Evolutionary conservation across 2,888 invertebrate genomes (phyloP), one percentile per base, ranked within the genome.

Genomic region (Hylaea fasciaria): DNA sequence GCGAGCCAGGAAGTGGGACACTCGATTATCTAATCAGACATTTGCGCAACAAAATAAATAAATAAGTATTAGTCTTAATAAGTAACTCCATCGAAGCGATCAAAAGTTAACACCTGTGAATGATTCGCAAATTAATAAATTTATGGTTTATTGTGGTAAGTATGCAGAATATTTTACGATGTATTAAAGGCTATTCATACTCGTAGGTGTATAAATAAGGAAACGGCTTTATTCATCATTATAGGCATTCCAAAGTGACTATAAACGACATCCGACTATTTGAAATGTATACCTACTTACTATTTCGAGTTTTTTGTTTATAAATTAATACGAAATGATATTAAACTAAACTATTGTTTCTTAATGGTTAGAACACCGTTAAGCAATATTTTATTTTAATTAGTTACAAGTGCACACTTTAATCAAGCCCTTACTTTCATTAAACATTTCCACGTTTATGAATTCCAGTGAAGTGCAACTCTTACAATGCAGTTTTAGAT

Each of bases 21-120:
- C 45, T 29, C 60, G 46, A 69, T 81, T 80, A 80, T 71, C 67
- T 76, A 79, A 81, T 75, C 74, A 70, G 63, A 71, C 63, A 70
- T 72, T 66, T 61, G 51, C n/a, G 57, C 66, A 69, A 74, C 67
- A 56, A 69, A 69, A 65, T 67, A 69, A 65, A 67, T 69, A 59
- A 76, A 73, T 69, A 59, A 76, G 72, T 68, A 72, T 71, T 65
- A 70, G 68, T 67, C 53, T 59, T 43, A 22, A 22, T 57, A 22
- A 40, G 12, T 35, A 2, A 48, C n/a, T n/a, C n/a, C n/a, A n/a
- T n/a, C 48, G 22, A 57, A 50, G n/a, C 48, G 40, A 53, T 59
- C 49, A 54, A 49, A 59, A 49, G 39, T 50, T 40, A 10, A 13
- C 48, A 53, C 48, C 54, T 63, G 45, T 44, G 53, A 53, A 49